phyloP scores from a whole-genome alignment of 2,888 invertebrate species.

The Ornithoptera priamus region DNA sequence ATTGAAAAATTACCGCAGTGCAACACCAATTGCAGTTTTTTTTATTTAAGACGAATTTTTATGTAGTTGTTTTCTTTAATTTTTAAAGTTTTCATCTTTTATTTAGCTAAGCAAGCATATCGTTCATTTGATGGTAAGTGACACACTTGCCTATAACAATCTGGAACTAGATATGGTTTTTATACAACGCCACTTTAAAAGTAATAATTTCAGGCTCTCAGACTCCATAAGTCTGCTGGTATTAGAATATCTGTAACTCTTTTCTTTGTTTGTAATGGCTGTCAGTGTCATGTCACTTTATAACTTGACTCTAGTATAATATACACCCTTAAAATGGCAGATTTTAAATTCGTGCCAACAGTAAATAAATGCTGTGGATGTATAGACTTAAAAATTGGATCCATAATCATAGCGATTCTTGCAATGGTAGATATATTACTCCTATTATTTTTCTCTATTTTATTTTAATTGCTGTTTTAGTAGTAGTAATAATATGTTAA shows the following conservation, averaged over 20 bases:
- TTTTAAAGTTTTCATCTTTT: too few species aligned
- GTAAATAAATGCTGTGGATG: constrained; percentile 34
- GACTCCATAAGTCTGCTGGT: too few species aligned
- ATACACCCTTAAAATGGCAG: constrained; percentile 27
- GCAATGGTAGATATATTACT: constrained; percentile 35
- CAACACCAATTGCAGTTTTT: too few species aligned
- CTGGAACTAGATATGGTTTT: too few species aligned
- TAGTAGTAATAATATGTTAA: not conserved
- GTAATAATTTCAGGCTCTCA: too few species aligned
- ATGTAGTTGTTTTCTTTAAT: too few species aligned
- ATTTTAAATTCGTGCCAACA: constrained; percentile 30
- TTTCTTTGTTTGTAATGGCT: constrained; percentile 7
- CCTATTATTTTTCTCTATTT: not conserved
- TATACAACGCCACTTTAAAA: too few species aligned
- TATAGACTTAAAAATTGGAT: constrained; percentile 37
- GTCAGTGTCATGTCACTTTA: constrained; percentile 6
- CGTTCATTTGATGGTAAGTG: too few species aligned
- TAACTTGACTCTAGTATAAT: not conserved
- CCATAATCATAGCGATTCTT: constrained; percentile 37
- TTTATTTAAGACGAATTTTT: too few species aligned
- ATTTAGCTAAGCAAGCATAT: too few species aligned
- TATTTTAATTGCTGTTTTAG: not conserved
- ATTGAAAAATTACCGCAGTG: too few species aligned
- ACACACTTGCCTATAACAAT: too few species aligned
- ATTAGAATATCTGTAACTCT: not conserved